Conservation (phyloP, 2,797 vertebrate species). For the Epinephelus coioides region DNA sequence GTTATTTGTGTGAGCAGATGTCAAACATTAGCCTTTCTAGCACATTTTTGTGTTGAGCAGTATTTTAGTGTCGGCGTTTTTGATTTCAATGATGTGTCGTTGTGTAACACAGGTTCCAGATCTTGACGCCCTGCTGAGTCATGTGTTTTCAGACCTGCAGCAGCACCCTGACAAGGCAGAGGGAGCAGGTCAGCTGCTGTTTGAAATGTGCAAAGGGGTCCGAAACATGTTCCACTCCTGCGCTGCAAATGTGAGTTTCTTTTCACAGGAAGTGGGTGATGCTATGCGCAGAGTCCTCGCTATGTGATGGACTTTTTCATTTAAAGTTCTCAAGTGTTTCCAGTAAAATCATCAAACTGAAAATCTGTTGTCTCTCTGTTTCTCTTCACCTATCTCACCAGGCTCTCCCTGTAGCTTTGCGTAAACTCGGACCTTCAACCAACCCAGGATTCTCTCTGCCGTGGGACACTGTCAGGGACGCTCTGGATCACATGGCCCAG, state of each 20-base stretch:
- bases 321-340: background rate
- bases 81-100: fast-evolving
- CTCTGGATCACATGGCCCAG: slow-evolving; percentile 89
- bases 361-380: background rate
- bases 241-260: slow-evolving; percentile 85
- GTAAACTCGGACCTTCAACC: slow-evolving; percentile 91
- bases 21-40: background rate
- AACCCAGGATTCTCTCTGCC: slow-evolving; percentile 83
- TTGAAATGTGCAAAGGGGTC: slow-evolving; percentile 98
- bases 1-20: slow-evolving; percentile 22
- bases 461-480: slow-evolving; percentile 89
- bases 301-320: background rate
- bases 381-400: slow-evolving; percentile 51
- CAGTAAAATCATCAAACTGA: no score
- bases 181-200: slow-evolving; percentile 94
- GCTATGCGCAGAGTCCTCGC: background rate
- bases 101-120: slow-evolving; percentile 89
- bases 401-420: slow-evolving; percentile 88
- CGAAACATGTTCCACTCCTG: slow-evolving; percentile 96
- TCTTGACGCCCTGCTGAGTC: slow-evolving; percentile 89
- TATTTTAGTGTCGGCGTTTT: background rate
- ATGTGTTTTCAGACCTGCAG: slow-evolving; percentile 91
- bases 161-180: slow-evolving; percentile 90
- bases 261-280: background rate
- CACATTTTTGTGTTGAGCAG: background rate